phyloP scores from a whole-genome alignment of 2,797 vertebrate genomes.

The Enteromius argenteus region DNA sequence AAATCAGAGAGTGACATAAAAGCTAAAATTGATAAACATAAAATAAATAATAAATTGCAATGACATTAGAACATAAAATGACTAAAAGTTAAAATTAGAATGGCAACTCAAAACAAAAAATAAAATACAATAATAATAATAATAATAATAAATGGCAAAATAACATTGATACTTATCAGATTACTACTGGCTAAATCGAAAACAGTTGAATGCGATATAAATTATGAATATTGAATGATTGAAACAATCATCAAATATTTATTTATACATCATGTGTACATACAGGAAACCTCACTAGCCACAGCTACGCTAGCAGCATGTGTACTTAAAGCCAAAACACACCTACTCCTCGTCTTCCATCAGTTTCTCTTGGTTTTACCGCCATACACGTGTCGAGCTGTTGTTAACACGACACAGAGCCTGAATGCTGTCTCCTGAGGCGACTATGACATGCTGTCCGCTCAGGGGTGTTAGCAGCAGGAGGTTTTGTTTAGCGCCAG shows the following conservation, averaged over 20 bases:
- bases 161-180: background rate
- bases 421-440: constrained; percentile 35
- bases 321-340: background rate
- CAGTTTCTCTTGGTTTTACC: background rate
- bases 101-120: background rate
- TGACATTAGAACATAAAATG: background rate
- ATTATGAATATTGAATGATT: background rate
- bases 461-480: constrained; percentile 57
- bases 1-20: no score
- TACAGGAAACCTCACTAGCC: background rate
- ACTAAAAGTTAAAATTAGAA: background rate
- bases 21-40: background rate
- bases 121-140: background rate
- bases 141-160: background rate
- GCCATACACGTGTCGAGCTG: constrained; percentile 21
- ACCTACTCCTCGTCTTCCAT: background rate
- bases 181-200: no score
- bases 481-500: constrained; percentile 56
- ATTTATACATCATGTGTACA: background rate
- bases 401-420: constrained; percentile 52
- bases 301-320: no score
- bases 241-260: background rate
- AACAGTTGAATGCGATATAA: background rate
- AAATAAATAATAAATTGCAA: background rate
- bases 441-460: constrained; percentile 55